A percentile compares a stretch with the other conserved stretches of the same genome.
These are phyloP conservation scores for Pseudomyrmex pallidus DNA, from an alignment of 1,140 invertebrate genomes.

Conservation along the genomic window DNA sequence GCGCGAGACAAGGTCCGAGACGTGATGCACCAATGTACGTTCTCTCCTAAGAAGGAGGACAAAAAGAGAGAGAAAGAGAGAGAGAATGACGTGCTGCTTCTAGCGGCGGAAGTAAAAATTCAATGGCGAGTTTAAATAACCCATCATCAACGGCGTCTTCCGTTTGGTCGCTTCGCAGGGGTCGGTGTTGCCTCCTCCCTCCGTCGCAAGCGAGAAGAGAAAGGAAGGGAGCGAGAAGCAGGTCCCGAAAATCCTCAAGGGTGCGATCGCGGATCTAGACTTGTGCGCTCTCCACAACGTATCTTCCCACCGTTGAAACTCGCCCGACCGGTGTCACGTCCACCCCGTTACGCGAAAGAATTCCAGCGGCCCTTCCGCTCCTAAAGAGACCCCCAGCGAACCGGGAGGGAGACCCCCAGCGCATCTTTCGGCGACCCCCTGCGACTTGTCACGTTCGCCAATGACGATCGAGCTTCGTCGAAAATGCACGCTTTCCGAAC, in stretches of 20 bases:
- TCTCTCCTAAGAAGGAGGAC: neutral
- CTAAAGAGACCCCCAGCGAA: conserved; percentile 69
- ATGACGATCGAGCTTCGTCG: conserved; percentile 7
- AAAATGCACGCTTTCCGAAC: conserved; percentile 46
- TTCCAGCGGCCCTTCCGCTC: conserved; percentile 63
- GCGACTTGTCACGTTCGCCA: conserved; percentile 44
- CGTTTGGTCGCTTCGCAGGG: conserved; percentile 57
- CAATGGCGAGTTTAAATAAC: conserved; percentile 74
- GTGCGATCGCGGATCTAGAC: conserved; percentile 35
- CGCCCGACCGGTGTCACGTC: conserved; percentile 72
- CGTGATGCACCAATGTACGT: conserved; percentile 7
- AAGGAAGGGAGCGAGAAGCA: conserved; percentile 25
- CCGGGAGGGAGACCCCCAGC: conserved; percentile 75
- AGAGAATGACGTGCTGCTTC: conserved; percentile 28
- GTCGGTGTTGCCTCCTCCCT: conserved; percentile 30
- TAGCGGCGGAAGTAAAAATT: conserved; percentile 65
- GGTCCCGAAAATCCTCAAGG: conserved; percentile 67
- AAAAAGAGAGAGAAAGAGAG: neutral
- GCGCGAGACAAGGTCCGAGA: conserved; percentile 42
- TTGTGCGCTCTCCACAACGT: conserved; percentile 77
- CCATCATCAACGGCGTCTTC: conserved; percentile 62
- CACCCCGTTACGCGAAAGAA: conserved; percentile 72
- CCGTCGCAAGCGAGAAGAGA: conserved; percentile 17
- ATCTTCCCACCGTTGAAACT: conserved; percentile 84
- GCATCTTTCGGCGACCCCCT: conserved; percentile 58